Percentiles rank a stretch among this genome's conserved stretches.
Evolutionary conservation across 1,140 invertebrate genomes (phyloP).

Genomic region (Calosoma granatense): DNA sequence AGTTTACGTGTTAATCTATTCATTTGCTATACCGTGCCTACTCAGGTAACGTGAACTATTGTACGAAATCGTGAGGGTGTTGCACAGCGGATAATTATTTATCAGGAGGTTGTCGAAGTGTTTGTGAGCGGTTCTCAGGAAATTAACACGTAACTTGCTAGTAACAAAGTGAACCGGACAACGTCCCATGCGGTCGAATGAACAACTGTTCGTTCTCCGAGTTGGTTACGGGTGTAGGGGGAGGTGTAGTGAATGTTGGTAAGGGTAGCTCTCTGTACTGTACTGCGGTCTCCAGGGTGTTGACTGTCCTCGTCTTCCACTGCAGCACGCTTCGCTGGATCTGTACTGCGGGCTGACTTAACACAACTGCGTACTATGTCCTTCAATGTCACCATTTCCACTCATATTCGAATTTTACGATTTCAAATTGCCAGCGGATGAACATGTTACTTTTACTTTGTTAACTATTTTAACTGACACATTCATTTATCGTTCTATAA

Average conservation of each 20-base stretch:
- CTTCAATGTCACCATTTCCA: too few species aligned
- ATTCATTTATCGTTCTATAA: too few species aligned
- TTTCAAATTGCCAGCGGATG: too few species aligned
- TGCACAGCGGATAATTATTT: constrained; percentile 6
- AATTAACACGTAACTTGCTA: constrained; percentile 3
- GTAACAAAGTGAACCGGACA: constrained; percentile 4
- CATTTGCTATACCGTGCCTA: too few species aligned
- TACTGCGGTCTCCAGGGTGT: background rate
- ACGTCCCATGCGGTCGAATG: background rate
- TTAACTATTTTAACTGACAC: too few species aligned
- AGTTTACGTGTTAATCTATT: too few species aligned
- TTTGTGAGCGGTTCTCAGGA: background rate
- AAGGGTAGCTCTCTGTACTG: background rate
- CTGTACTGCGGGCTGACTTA: too few species aligned
- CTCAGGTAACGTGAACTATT: background rate
- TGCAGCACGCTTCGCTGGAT: background rate
- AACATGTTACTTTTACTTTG: too few species aligned
- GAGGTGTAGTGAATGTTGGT: too few species aligned
- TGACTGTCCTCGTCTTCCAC: background rate
- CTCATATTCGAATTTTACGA: too few species aligned
- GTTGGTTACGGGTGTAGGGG: background rate
- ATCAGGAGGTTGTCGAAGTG: background rate
- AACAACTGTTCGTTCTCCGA: background rate
- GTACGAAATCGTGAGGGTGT: background rate
- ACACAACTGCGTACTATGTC: background rate